Evolutionary conservation across 2,888 invertebrate species (phyloP), one percentile per base, ranked within the genome.

Genomic region (Leptopilina syphax): DNA sequence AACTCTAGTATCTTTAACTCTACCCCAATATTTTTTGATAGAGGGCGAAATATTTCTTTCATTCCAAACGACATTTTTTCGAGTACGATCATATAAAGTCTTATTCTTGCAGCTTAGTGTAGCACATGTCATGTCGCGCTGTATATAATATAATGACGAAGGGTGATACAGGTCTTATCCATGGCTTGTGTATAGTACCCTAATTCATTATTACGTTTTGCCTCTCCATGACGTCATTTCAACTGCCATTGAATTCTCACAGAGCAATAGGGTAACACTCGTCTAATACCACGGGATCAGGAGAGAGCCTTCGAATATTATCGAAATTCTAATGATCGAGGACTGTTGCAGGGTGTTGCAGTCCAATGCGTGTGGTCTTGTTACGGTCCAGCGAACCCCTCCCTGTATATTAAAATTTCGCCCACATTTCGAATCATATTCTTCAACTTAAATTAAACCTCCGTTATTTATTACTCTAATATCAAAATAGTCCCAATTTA

Each of bases 191-290:
- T 86, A 85, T 86, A 88, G 82, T 82, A 79, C 81, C 79, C 80
- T 76, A 79, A 88, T 88, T 88, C 85, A 87, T 88, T 88, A 88
- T 88, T 88, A 81, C 84, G 3, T 41, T 79, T 79, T 77, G 84
- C 83, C 86, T 83, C 82, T 83, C 82, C 84, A 85, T 85, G 83
- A 86, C 86, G 85, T 77, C 60, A 60, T 68, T 80, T 78, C 84
- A 81, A 84, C 85, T 82, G 82, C 80, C 78, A 81, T 66, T 65
- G 83, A 87, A 86, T 85, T 82, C 84, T 80, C 82, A 82, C 83
- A 81, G 83, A 85, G 85, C 85, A 81, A 50, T 10, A 81, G 79
- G 82, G 84, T 18, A 84, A 50, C 50, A 44, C 81, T 82, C 82
- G 79, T 83, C 77, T 84, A 85, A 85, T 85, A 81, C 84, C 80